These are phyloP conservation scores for Nematostella vectensis DNA, from an alignment of 92 coral and sea anemone species.

Conservation along the genomic window DNA sequence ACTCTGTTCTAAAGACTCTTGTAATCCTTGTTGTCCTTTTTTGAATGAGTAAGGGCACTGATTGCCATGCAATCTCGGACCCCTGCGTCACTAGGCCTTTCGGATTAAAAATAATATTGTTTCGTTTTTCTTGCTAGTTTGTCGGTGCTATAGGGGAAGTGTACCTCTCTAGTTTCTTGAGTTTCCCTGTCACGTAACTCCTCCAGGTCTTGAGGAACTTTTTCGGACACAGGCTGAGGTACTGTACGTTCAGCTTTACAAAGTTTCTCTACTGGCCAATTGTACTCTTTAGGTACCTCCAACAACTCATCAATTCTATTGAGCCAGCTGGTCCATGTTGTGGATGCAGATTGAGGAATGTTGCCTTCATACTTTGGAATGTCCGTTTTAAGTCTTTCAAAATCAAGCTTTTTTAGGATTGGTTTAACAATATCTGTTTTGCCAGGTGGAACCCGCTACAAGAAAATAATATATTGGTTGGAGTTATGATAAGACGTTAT, in stretches of 20 bases:
- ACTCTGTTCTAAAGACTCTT: no score
- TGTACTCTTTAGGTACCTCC: slow-evolving; percentile 10
- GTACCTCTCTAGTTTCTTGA: slow-evolving; percentile 23
- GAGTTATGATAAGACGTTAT: not conserved
- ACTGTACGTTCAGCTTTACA: not conserved
- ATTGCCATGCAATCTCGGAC: not conserved
- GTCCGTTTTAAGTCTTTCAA: slow-evolving; percentile 16
- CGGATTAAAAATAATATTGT: not conserved
- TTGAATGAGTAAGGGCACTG: no score
- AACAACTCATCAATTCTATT: slow-evolving; percentile 8
- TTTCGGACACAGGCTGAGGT: not conserved
- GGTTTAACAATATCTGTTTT: slow-evolving; percentile 14
- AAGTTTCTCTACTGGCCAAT: slow-evolving; percentile 19
- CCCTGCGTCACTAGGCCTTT: not conserved
- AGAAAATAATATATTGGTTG: not conserved
- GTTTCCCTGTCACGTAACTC: slow-evolving; percentile 23
- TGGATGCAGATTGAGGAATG: slow-evolving; percentile 17
- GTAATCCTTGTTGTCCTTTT: no score
- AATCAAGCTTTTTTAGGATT: slow-evolving; percentile 14
- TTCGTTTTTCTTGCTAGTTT: no score
- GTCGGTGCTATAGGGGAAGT: no score
- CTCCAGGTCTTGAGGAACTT: slow-evolving; percentile 10
- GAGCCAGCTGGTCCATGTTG: slow-evolving; percentile 16
- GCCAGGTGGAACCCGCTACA: slow-evolving; percentile 25
- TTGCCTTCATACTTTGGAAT: slow-evolving; percentile 31